These are phyloP conservation scores for Fulmarus glacialis DNA, from an alignment of 2,113 vertebrate genomes.

Conservation along the genomic window DNA sequence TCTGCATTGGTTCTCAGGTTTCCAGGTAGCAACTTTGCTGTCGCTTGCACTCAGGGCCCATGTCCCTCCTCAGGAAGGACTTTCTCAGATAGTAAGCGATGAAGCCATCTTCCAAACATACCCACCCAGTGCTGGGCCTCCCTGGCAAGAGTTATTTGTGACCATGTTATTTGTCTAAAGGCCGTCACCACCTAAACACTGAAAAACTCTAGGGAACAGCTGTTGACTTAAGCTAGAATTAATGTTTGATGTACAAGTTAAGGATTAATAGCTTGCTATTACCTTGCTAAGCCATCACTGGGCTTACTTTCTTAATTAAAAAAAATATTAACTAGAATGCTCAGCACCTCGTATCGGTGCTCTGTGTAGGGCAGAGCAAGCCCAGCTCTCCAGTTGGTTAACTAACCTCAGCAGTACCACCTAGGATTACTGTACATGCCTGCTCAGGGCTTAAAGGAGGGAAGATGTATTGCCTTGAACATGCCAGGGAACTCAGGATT, in stretches of 20 bases:
- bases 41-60: neutral
- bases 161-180: neutral
- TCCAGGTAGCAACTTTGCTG: neutral
- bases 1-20: neutral
- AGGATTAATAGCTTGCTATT: neutral
- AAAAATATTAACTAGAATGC: neutral
- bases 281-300: neutral
- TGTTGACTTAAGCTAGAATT: neutral
- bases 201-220: neutral
- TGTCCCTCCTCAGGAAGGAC: neutral
- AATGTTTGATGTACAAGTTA: neutral
- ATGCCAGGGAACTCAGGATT: neutral
- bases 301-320: neutral
- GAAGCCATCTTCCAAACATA: neutral
- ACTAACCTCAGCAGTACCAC: neutral
- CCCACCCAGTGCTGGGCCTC: neutral
- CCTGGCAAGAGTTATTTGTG: neutral
- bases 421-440: neutral
- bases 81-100: neutral
- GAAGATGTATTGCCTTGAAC: neutral
- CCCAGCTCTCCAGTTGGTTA: neutral
- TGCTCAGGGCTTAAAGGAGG: neutral
- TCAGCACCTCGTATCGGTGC: accelerated
- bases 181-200: neutral
- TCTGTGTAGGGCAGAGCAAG: neutral